A percentile compares a stretch with the other conserved stretches of the same genome.
Evolutionary conservation across 2,888 invertebrate species (phyloP).

Genomic region (Phania funesta): DNA sequence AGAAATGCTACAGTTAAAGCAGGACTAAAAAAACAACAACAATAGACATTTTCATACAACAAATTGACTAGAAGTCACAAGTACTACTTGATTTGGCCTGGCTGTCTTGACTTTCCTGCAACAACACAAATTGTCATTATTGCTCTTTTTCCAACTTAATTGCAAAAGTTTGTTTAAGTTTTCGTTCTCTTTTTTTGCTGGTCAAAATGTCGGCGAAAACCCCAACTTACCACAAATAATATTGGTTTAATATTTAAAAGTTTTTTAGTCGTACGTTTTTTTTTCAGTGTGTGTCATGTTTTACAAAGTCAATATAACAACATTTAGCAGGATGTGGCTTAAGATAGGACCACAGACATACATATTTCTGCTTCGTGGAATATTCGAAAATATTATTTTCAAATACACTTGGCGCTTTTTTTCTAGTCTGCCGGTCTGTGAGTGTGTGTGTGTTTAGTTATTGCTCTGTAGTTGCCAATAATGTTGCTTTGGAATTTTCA

Average conservation of each 20-base stretch:
- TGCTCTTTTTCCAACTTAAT: constrained; percentile 55
- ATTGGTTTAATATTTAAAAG: constrained; percentile 66
- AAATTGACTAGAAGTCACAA: constrained; percentile 22
- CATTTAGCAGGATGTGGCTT: neutral
- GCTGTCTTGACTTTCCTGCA: neutral
- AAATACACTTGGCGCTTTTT: constrained; percentile 12
- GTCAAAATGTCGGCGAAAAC: constrained; percentile 49
- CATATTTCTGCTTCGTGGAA: neutral
- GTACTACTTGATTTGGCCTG: constrained; percentile 13
- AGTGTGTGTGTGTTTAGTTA: neutral
- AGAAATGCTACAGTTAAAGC: neutral
- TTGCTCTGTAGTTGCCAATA: constrained; percentile 16
- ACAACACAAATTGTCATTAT: constrained; percentile 58
- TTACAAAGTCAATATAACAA: constrained; percentile 12
- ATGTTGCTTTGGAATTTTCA: neutral
- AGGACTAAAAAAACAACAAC: neutral
- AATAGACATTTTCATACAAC: constrained; percentile 15
- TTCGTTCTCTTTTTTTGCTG: constrained; percentile 10
- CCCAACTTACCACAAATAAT: constrained; percentile 64
- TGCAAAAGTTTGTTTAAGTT: constrained; percentile 56
- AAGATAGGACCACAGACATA: neutral
- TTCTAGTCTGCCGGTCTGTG: neutral
- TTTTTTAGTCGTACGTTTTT: constrained; percentile 1
- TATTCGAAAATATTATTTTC: constrained; percentile 15
- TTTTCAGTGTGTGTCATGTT: constrained; percentile 4